Percentiles rank a stretch among this genome's conserved stretches.
phyloP scores from a whole-genome alignment of 2,797 vertebrate species.

The Buphagus erythrorhynchus region DNA sequence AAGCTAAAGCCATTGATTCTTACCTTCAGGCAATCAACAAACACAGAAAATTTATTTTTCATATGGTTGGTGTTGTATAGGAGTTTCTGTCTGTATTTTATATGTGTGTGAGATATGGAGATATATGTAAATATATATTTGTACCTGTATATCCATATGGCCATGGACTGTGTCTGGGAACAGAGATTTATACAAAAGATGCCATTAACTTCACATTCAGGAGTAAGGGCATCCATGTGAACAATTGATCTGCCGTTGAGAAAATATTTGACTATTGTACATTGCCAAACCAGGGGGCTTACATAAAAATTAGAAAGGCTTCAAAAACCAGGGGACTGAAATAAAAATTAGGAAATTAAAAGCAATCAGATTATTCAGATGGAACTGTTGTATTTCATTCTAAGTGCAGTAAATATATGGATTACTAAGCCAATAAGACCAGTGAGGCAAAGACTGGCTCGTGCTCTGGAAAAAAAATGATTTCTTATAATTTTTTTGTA shows the following conservation, averaged over 20 bases:
- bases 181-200: background rate
- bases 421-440: slow-evolving; percentile 41
- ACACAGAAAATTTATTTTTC: background rate
- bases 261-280: slow-evolving; percentile 48
- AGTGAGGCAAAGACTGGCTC: background rate
- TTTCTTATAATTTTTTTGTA: slow-evolving; percentile 13
- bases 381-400: slow-evolving; percentile 44
- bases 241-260: slow-evolving; percentile 15
- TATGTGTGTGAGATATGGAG: fast-evolving
- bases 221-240: background rate
- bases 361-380: background rate
- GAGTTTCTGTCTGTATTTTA: background rate
- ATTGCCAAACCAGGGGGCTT: slow-evolving; percentile 49
- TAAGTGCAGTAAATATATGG: slow-evolving; percentile 22
- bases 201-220: background rate
- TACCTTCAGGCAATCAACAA: background rate
- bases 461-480: background rate
- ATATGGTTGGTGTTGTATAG: background rate
- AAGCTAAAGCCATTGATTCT: background rate
- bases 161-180: background rate
- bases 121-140: background rate
- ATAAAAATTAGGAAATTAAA: slow-evolving; percentile 63
- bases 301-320: slow-evolving; percentile 61
- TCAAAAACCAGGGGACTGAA: slow-evolving; percentile 48
- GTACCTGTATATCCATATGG: background rate